Evolutionary conservation across 2,797 vertebrate species (phyloP).

Genomic region (Heterohyrax brucei): DNA sequence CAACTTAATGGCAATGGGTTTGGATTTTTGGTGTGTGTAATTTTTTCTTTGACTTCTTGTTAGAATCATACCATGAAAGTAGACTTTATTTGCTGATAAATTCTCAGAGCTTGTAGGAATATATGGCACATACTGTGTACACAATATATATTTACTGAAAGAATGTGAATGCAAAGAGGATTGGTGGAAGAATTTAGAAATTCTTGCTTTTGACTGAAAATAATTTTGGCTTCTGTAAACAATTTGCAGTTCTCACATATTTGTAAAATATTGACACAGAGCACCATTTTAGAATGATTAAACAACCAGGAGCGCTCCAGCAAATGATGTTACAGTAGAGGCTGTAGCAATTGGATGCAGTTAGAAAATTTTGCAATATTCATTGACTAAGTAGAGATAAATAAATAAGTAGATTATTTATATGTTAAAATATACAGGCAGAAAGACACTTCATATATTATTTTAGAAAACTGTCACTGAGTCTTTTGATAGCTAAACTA

Average conservation of each 20-base stretch:
- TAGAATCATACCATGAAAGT: background rate
- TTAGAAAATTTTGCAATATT: background rate
- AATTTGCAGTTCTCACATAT: background rate
- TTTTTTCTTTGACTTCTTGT: background rate
- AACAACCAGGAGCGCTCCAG: background rate
- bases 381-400: background rate
- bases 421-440: background rate
- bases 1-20: background rate
- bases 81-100: background rate
- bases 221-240: background rate
- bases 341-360: background rate
- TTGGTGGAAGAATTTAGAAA: background rate
- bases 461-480: background rate
- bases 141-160: background rate
- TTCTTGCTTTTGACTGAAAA: background rate
- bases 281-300: slow-evolving; percentile 28
- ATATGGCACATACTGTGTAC: background rate
- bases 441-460: background rate
- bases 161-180: background rate
- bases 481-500: background rate
- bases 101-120: background rate
- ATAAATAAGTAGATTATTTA: background rate
- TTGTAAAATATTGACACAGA: background rate
- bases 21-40: background rate
- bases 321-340: background rate